Evolutionary conservation across 2,797 vertebrate species (phyloP), one percentile per base, ranked within the genome.

Genomic region (Varecia variegata): DNA sequence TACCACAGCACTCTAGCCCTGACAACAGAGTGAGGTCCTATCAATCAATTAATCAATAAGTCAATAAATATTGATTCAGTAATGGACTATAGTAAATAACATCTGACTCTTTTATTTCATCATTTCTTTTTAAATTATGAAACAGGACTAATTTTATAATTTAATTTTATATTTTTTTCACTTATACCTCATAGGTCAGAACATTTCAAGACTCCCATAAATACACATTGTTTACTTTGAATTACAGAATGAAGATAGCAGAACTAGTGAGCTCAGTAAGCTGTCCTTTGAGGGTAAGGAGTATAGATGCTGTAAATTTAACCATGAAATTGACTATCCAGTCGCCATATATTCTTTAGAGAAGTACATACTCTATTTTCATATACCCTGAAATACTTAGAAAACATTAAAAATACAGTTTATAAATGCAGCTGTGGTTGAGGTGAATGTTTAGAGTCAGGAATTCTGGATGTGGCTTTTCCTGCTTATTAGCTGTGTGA

Each of bases 141-240:
- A 79, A 79, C 10, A 25, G 4, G 52, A 54, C 21, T 21, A 70
- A 40, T 71, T 87, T 40, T 62, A 30, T 82, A 54, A 82, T 52
- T 88, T 82, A 94, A 67, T 70, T 87, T 87, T 67, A 13, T 71
- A 30, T 62, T 15, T 43, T 93, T 80, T 93, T 93, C 47, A 62
- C 30, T 71, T 88, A 30, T 52, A 62, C 15, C 30, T 73, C 17
- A 4, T 68, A 20, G 47, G 58, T 52, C 35, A 84, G 82, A 77
- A 68, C 60, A 77, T 35, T 77, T 77, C 50, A 68, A 18, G 18
- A 86, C 32, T 68, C 8, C 67, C 35, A 38, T 85, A 77, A 77
- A 77, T 5, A 77, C 45, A 30, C 38, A 54, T 67, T 77, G 58
- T 68, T 85, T 92, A 38, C 60, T 56, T 45, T 93, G 50, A 68